Conservation (phyloP, 2,113 vertebrate genomes). For the Gracilinanus agilis region DNA sequence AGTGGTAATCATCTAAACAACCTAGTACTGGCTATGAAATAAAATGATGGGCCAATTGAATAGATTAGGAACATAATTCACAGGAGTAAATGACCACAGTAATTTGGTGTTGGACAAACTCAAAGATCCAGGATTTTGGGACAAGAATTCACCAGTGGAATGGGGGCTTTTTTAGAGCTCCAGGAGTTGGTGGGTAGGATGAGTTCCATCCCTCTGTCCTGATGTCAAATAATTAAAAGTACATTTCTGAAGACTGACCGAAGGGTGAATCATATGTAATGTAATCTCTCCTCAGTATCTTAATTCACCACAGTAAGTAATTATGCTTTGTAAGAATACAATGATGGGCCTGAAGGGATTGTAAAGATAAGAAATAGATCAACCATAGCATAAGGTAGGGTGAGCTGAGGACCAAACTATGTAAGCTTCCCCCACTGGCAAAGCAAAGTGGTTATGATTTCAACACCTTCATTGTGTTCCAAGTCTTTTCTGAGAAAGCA, state of each 20-base stretch:
- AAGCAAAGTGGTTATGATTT: neutral
- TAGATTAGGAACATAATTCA: neutral
- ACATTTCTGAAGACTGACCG: neutral
- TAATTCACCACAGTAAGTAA: constrained; percentile 1
- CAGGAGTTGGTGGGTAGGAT: neutral
- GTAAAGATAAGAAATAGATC: constrained; percentile 16
- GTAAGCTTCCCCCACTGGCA: neutral
- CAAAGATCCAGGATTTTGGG: neutral
- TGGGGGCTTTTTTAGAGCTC: neutral
- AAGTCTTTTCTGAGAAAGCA: neutral
- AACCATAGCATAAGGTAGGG: neutral
- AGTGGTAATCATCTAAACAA: neutral
- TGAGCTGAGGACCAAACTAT: neutral
- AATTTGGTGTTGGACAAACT: neutral
- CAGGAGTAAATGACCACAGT: neutral
- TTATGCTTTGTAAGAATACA: constrained; percentile 21
- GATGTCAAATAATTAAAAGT: neutral
- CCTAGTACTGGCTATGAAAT: neutral
- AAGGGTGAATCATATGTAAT: neutral
- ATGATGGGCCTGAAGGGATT: neutral
- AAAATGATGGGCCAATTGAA: neutral
- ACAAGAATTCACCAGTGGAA: neutral
- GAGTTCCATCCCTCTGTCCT: neutral
- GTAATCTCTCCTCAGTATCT: neutral
- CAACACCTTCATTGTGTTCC: constrained; percentile 23